Evolutionary conservation across 2,797 vertebrate genomes (phyloP), one percentile per base, ranked within the genome.

Genomic region (Sebastes reedi): DNA sequence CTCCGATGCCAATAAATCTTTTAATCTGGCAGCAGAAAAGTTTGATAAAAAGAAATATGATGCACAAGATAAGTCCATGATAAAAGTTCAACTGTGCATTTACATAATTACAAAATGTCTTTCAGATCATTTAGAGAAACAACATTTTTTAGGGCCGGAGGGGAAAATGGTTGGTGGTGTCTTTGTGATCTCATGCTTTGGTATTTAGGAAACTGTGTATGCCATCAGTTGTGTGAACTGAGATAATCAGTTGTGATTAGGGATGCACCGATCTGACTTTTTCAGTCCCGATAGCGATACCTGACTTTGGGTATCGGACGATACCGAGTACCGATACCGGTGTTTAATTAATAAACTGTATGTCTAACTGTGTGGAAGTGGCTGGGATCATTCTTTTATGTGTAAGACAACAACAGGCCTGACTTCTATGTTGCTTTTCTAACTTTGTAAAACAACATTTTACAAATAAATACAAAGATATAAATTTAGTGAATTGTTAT

Each of bases 171-270:
- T 58, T 24, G 3, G 8, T n/a, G 46, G 25, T 32, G 42, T 75
- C 32, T 75, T 68, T 72, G 32, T 70, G 27, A 79, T 60, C 16
- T 71, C 81, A 70, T 87, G 85, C 87, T 90, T 87, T 89, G 83
- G 79, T 90, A 22, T 72, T 67, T 13, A 77, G 30, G 65, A 86
- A 76, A 77, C 29, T 66, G 16, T 32, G 3, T 22, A 34, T 56
- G 29, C 22, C 25, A 85, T 36, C 58, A 66, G 78, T 81, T 65
- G 25, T 66, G 74, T 70, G 34, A 79, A 67, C 25, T 61, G 3
- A 60, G 20, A 32, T 22, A 4, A 72, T 39, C 4, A 70, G 39
- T 16, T 42, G 39, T 42, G 39, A 42, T 42, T 16, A 16, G 14
- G 12, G 36, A 39, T 14, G 36, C 14, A 42, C 39, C 39, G 39